These are phyloP conservation scores for Eupelmus urozonus DNA, from an alignment of 2,888 invertebrate species.

Conservation along the genomic window DNA sequence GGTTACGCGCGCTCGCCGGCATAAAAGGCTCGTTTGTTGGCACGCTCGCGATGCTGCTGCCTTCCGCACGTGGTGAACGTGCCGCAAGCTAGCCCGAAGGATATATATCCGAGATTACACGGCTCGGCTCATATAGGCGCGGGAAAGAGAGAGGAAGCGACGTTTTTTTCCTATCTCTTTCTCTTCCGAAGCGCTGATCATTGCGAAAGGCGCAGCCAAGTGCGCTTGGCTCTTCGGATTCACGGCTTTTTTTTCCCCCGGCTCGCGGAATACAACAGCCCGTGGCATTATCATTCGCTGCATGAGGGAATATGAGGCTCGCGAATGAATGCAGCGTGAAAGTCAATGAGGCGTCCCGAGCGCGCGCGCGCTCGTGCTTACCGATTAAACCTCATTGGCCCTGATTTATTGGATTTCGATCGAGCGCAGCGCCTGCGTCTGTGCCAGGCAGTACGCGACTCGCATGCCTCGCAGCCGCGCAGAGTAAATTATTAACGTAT, in stretches of 20 bases:
- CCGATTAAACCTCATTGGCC: constrained; percentile 31
- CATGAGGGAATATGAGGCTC: too few relatives aligned
- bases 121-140: too few relatives aligned
- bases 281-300: too few relatives aligned
- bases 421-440: too few relatives aligned
- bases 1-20: constrained; percentile 47
- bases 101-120: neutral
- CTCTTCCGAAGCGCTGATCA: constrained; percentile 23
- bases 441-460: too few relatives aligned
- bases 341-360: constrained; percentile 36
- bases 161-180: too few relatives aligned
- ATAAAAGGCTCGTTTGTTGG: constrained; percentile 53
- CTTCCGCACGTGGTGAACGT: constrained; percentile 38
- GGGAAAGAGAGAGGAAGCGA: constrained; percentile 16
- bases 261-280: too few relatives aligned
- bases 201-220: constrained; percentile 54
- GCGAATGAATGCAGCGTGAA: constrained; percentile 18
- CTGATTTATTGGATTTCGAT: constrained; percentile 18
- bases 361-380: neutral
- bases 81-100: neutral
- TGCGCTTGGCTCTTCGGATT: too few relatives aligned
- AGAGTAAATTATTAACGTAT: too few relatives aligned
- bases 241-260: too few relatives aligned
- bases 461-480: too few relatives aligned
- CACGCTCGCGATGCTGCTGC: constrained; percentile 31